Evolutionary conservation across 1,140 invertebrate species (phyloP), one percentile per base, ranked within the genome.

Genomic region (Phymastichus coffea): DNA sequence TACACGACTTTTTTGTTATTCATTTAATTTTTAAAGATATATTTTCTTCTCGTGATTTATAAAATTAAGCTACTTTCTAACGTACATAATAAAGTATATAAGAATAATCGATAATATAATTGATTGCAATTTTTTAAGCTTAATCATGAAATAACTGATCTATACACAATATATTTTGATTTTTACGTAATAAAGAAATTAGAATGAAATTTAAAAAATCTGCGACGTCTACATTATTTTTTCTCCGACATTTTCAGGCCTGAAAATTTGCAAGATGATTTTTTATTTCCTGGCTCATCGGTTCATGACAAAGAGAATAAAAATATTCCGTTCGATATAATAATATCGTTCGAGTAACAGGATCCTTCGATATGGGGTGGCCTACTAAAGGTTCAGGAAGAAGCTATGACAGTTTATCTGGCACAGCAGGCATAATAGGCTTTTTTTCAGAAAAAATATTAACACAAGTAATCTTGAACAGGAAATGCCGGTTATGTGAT

Each of bases 401-500:
- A 30, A 25, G 12, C 14, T 52, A 60, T 20, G 49, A 60, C 57
- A 60, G 57, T 35, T 23, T 60, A 3, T 30, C 19, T 35, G 48
- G 57, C 15, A 53, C 37, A n/a, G 51, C 20, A n/a, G 22, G 17
- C 19, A 19, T 44, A 17, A 41, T 53, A 4, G 51, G 51, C 26
- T 33, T 20, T 15, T 37, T 60, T 9, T 33, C 23, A 17, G 37
- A 41, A 22, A 43, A 53, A 53, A 35, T 54, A 7, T 15, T 60
- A 15, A 20, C 40, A 12, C 26, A 46, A 20, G 28, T 53, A 12
- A 22, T 33, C 1, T 44, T 40, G 1, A 59, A 59, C 23, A 17
- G 48, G 14, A 59, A 59, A 44, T 59, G 57, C 14, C 38, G 15
- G 23, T 52, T 33, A 23, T 59, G 48, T 26, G 47, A 59, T 33